Percentiles rank a stretch among this genome's conserved stretches.
Evolutionary conservation across 2,113 vertebrate species (phyloP).

Genomic region (Callopanchax toddi): DNA sequence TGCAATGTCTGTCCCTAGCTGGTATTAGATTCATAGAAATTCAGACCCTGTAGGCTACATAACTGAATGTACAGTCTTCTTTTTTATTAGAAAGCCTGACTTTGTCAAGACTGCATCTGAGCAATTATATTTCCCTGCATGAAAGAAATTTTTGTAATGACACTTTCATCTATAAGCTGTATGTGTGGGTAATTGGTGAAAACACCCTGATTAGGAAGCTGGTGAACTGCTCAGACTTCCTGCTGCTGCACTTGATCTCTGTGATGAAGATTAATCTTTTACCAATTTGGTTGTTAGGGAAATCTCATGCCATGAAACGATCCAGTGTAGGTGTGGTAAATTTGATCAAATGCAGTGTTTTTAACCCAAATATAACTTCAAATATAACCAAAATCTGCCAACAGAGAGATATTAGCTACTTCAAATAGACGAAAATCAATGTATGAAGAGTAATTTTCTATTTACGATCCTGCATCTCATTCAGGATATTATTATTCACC

Average conservation of each 20-base stretch:
- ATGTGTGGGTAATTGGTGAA: constrained; percentile 36
- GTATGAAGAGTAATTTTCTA: background rate
- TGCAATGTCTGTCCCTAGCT: no score
- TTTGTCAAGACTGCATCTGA: constrained; percentile 3
- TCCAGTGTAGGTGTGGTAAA: background rate
- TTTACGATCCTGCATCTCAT: background rate
- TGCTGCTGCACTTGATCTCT: constrained; percentile 10
- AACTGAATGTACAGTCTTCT: background rate
- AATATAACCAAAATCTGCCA: no score
- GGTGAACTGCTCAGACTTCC: constrained; percentile 15
- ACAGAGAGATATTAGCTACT: no score
- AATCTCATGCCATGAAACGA: background rate
- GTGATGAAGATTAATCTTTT: constrained; percentile 19
- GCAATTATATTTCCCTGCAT: constrained; percentile 6
- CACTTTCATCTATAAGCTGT: constrained; percentile 12
- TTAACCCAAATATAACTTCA: no score
- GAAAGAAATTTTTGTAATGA: constrained; percentile 16
- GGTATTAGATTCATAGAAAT: no score
- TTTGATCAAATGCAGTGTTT: background rate
- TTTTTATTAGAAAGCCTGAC: background rate
- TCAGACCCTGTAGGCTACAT: constrained; percentile 7
- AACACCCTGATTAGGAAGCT: constrained; percentile 1
- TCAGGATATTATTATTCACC: background rate
- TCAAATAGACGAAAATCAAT: background rate
- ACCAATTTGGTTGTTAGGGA: background rate